Evolutionary conservation across 1,140 invertebrate genomes (phyloP).

Genomic region (Chrysomallon squamiferum): DNA sequence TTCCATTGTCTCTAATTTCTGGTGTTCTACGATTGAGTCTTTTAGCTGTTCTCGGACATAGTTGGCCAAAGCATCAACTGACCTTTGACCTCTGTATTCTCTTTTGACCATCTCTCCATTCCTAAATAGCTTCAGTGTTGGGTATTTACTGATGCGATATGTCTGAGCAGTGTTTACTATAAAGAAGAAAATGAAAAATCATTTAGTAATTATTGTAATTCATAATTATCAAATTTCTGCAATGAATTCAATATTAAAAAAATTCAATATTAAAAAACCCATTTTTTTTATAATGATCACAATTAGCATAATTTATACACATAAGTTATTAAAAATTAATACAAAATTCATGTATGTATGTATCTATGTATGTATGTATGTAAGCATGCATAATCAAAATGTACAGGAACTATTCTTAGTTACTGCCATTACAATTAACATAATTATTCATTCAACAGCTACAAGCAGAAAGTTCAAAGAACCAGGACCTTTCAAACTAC

Average conservation of each 20-base stretch:
- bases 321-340: too few relatives aligned
- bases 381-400: too few relatives aligned
- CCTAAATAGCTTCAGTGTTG: slow-evolving; percentile 94
- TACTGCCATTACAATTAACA: too few relatives aligned
- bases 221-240: neutral
- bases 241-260: neutral
- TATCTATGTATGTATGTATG: too few relatives aligned
- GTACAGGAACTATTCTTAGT: too few relatives aligned
- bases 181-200: slow-evolving; percentile 14
- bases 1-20: slow-evolving; percentile 76
- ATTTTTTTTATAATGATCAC: neutral
- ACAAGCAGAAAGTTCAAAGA: too few relatives aligned
- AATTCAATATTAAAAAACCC: too few relatives aligned
- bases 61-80: slow-evolving; percentile 83
- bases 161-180: slow-evolving; percentile 80
- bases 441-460: too few relatives aligned
- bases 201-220: too few relatives aligned
- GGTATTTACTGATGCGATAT: slow-evolving; percentile 98
- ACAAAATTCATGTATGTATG: too few relatives aligned
- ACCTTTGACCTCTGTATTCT: slow-evolving; percentile 86
- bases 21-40: slow-evolving; percentile 86
- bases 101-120: slow-evolving; percentile 93
- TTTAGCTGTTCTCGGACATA: slow-evolving; percentile 89
- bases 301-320: neutral
- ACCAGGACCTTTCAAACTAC: too few relatives aligned